Evolutionary conservation across 2,113 vertebrate species (phyloP).

Genomic region (Paramormyrops kingsleyae): DNA sequence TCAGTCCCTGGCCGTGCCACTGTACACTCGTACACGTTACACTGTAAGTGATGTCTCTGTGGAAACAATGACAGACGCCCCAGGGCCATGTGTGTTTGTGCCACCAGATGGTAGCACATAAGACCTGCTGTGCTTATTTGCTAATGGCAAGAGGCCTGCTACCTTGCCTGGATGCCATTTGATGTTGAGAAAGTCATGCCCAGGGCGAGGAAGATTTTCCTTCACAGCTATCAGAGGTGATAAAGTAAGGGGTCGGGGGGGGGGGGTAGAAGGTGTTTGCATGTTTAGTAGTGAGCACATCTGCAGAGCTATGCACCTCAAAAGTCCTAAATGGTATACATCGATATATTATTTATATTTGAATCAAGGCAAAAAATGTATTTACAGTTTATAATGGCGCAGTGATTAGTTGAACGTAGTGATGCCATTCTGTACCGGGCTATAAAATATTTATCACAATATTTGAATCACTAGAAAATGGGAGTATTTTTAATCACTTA

Average conservation of each 20-base stretch:
- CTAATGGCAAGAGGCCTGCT: background rate
- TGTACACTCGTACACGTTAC: too few species aligned
- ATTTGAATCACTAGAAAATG: background rate
- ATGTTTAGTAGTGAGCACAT: background rate
- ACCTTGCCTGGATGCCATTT: background rate
- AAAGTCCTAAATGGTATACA: background rate
- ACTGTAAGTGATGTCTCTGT: background rate
- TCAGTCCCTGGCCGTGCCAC: background rate
- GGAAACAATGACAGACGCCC: background rate
- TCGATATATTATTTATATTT: background rate
- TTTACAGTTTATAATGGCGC: background rate
- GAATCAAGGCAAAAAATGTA: background rate
- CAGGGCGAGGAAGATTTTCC: background rate
- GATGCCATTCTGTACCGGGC: background rate
- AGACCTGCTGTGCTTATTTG: background rate
- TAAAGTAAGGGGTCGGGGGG: background rate
- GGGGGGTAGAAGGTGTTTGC: background rate
- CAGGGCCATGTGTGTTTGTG: too few species aligned
- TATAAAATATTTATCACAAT: background rate
- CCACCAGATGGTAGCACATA: background rate
- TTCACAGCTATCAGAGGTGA: background rate
- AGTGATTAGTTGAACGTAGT: background rate
- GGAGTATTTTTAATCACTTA: background rate
- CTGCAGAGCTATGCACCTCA: background rate
- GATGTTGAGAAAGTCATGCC: background rate